phyloP scores from a whole-genome alignment of 2,797 vertebrate species.

The Pangasius mekongensis region DNA sequence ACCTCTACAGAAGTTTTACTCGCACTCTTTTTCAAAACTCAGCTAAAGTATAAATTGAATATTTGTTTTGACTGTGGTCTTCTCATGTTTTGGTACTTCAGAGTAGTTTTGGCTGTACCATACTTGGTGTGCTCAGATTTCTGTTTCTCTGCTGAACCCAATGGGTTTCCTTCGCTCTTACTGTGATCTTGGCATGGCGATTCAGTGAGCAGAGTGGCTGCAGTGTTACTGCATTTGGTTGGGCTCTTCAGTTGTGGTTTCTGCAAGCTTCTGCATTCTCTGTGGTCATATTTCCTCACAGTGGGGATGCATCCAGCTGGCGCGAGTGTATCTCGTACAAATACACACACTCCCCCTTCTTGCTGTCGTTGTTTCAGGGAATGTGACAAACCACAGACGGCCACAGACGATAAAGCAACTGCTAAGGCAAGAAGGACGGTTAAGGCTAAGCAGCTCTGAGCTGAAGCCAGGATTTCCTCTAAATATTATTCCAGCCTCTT shows the following conservation, averaged over 20 bases:
- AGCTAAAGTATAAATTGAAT: constrained; percentile 24
- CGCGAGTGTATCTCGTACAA: constrained; percentile 9
- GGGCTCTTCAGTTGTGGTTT: constrained; percentile 20
- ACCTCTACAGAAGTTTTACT: constrained; percentile 17
- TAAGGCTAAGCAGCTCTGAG: constrained; percentile 22
- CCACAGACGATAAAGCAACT: constrained; percentile 13
- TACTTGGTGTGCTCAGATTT: not conserved
- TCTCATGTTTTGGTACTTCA: constrained; percentile 19
- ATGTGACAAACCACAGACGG: constrained; percentile 48
- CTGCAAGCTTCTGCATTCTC: constrained; percentile 36
- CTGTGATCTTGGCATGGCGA: constrained; percentile 7
- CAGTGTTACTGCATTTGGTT: constrained; percentile 2
- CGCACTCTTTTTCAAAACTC: constrained; percentile 15
- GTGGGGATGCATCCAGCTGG: constrained; percentile 37
- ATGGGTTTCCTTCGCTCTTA: not conserved
- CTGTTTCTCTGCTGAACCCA: not conserved
- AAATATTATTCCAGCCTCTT: not conserved
- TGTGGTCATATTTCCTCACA: constrained; percentile 38
- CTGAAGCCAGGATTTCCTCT: constrained; percentile 47
- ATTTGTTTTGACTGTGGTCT: constrained; percentile 22
- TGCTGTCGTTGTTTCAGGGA: constrained; percentile 21
- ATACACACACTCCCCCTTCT: not conserved
- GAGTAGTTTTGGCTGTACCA: constrained; percentile 8
- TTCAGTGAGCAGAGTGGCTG: constrained; percentile 8
- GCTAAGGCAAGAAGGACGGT: constrained; percentile 43